Conservation (phyloP, 2,888 invertebrate genomes). For the Tenodera sinensis region DNA sequence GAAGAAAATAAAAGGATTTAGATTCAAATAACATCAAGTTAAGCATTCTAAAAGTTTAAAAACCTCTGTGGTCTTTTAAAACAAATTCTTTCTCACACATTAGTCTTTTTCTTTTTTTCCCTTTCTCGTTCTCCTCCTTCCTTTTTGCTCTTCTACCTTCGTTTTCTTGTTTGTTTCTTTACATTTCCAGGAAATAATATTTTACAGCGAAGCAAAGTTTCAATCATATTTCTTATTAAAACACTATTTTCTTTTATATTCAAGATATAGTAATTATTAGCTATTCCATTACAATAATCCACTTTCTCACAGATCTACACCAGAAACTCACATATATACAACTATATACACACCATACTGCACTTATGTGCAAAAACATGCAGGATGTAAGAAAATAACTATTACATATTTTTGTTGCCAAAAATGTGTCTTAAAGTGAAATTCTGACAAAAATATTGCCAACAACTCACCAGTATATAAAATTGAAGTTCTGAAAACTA, state of each 20-base stretch:
- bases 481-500: neutral
- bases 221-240: neutral
- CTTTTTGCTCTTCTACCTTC: no score
- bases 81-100: neutral
- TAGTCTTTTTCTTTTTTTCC: neutral
- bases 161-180: neutral
- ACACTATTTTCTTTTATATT: neutral
- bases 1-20: neutral
- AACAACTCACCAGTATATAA: neutral
- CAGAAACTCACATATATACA: neutral
- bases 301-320: slow-evolving; percentile 5
- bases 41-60: neutral
- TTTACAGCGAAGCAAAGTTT: neutral
- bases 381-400: neutral
- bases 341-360: neutral
- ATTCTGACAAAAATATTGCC: neutral
- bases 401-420: neutral
- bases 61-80: neutral
- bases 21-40: neutral
- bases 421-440: neutral
- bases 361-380: neutral
- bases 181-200: neutral
- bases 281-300: neutral
- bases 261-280: neutral
- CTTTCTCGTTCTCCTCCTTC: no score